Evolutionary conservation across 2,797 vertebrate species (phyloP).

Genomic region (Rhynchonycteris naso): DNA sequence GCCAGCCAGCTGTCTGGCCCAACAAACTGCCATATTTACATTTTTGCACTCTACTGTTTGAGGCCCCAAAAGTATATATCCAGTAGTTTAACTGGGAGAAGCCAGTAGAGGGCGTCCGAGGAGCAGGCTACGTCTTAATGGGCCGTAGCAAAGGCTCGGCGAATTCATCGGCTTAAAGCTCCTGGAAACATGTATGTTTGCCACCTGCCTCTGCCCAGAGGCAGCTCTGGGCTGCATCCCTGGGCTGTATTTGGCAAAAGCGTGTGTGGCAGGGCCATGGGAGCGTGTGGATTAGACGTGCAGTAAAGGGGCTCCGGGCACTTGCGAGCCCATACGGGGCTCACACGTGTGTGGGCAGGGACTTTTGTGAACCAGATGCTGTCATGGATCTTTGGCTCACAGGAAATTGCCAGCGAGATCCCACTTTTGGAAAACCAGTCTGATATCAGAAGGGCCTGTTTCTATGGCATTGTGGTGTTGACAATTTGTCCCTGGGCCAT

Average conservation of each 20-base stretch:
- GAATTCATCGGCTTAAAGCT: accelerated
- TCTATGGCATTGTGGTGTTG: accelerated
- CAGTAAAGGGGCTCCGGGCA: neutral
- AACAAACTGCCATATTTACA: accelerated
- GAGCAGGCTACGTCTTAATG: neutral
- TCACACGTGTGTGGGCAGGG: accelerated
- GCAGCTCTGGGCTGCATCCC: accelerated
- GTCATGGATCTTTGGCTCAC: accelerated
- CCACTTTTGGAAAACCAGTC: neutral
- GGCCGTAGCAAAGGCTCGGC: accelerated
- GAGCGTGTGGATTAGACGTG: neutral
- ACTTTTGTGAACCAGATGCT: neutral
- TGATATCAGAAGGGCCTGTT: neutral
- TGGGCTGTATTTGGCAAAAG: accelerated
- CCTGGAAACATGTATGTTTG: neutral
- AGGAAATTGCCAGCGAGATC: neutral
- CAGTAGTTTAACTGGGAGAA: neutral
- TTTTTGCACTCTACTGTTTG: neutral
- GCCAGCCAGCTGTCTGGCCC: accelerated
- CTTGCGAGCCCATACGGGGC: accelerated
- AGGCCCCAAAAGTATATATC: accelerated
- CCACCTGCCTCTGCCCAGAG: neutral
- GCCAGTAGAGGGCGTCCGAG: slow-evolving; percentile 80
- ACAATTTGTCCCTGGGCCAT: accelerated
- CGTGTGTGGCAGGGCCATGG: accelerated